phyloP scores from a whole-genome alignment of 2,888 invertebrate species.

The Yponomeuta evonymella region DNA sequence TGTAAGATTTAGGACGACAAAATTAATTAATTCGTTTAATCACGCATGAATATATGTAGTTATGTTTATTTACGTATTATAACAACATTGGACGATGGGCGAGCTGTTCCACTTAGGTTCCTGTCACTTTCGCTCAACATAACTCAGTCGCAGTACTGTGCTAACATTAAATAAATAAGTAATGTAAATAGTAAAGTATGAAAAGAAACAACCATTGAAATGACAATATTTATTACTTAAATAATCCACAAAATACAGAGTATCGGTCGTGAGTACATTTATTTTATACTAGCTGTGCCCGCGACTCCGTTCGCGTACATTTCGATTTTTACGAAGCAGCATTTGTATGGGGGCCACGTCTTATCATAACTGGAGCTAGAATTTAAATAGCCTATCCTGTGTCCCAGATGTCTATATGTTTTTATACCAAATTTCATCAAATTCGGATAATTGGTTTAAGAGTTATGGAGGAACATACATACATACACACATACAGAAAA shows the following conservation, averaged over 20 bases:
- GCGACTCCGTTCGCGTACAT: too few relatives aligned
- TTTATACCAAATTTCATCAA: too few relatives aligned
- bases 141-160: neutral
- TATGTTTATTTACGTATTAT: constrained; percentile 6
- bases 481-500: too few relatives aligned
- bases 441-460: too few relatives aligned
- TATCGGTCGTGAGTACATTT: neutral
- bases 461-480: too few relatives aligned
- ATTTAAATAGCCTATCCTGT: too few relatives aligned
- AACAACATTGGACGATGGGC: neutral
- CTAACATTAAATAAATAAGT: neutral
- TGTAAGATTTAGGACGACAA: too few relatives aligned
- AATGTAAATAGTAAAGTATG: neutral
- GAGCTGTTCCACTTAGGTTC: constrained; percentile 3
- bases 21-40: neutral
- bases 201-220: neutral
- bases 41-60: neutral
- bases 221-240: constrained; percentile 3
- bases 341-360: too few relatives aligned
- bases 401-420: too few relatives aligned
- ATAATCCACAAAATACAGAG: neutral
- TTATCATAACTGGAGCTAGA: too few relatives aligned
- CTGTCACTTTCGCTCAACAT: constrained; percentile 7
- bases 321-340: too few relatives aligned
- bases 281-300: too few relatives aligned